Evolutionary conservation across 2,888 invertebrate species (phyloP), one percentile per base, ranked within the genome.

Genomic region (Laspeyria flexula): DNA sequence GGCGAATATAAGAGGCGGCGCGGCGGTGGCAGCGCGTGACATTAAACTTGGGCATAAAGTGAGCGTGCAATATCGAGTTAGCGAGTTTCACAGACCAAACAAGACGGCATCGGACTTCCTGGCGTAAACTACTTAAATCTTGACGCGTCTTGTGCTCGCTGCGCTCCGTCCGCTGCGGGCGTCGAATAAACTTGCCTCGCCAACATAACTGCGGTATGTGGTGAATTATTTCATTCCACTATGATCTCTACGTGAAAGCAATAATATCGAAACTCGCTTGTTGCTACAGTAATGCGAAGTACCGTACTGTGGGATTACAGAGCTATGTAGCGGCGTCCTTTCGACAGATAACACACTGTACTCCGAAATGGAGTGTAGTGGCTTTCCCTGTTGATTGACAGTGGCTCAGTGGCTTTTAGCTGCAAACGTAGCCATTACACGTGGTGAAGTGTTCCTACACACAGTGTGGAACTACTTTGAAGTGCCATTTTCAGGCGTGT

Each of bases 11-110:
- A 71, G 71, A 71, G 65, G 61, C 70, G 54, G 55, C 72, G 61
- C 70, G 54, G 55, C 72, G 70, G 80, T 73, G 76, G 75, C 70
- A 76, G 71, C 72, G 73, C 77, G 77, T 81, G 85, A 84, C 86
- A 84, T 79, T 81, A 83, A 84, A 86, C 79, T 85, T 85, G 76
- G 75, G 79, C 83, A 84, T 82, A 85, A 90, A 90, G 85, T 84
- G 90, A 86, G 87, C 90, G 85, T 82, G 88, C 85, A 80, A 86
- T 86, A 87, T 86, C 88, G 84, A 89, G 90, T 89, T 88, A 89
- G 86, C 77, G 76, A 86, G 77, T 85, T 81, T 67, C 73, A 76
- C 78, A 79, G 80, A 80, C 83, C 84, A 85, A 85, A 85, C 85
- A 84, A 81, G 82, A 76, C 73, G 71, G 73, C 74, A 73, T 69